These are phyloP conservation scores for Channallabes apus DNA, from an alignment of 2,797 vertebrate genomes.

Conservation along the genomic window DNA sequence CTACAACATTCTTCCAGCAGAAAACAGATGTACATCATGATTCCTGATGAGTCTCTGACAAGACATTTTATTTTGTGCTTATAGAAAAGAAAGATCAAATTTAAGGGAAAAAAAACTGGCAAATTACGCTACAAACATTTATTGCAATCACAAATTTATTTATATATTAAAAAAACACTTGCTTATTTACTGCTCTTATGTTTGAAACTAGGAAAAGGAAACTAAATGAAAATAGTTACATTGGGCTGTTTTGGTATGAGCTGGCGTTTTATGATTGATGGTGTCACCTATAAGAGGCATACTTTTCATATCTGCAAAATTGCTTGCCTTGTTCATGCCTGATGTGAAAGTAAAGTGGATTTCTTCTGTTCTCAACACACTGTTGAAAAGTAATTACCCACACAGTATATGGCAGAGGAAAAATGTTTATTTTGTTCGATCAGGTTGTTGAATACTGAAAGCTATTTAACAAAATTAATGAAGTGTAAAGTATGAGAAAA, in stretches of 20 bases:
- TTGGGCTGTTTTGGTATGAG: conserved; percentile 28
- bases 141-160: not conserved
- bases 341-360: conserved; percentile 43
- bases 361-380: conserved; percentile 38
- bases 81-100: not conserved
- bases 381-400: conserved; percentile 44
- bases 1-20: too few species aligned
- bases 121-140: not conserved
- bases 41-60: not conserved
- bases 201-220: conserved; percentile 17
- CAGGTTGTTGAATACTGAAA: not conserved
- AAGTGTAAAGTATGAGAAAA: not conserved
- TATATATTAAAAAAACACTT: not conserved
- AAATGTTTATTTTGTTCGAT: not conserved
- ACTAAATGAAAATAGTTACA: conserved; percentile 27
- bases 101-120: not conserved
- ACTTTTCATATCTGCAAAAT: conserved; percentile 44
- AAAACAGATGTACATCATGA: not conserved
- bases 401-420: not conserved
- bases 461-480: not conserved
- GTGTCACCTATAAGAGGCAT: conserved; percentile 28
- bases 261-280: conserved; percentile 41
- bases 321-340: conserved; percentile 38
- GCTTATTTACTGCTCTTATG: conserved; percentile 30
- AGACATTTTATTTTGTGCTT: not conserved